Percentiles rank a stretch among this genome's conserved stretches.
Evolutionary conservation across 2,797 vertebrate species (phyloP).

Genomic region (Peromyscus nudipes): DNA sequence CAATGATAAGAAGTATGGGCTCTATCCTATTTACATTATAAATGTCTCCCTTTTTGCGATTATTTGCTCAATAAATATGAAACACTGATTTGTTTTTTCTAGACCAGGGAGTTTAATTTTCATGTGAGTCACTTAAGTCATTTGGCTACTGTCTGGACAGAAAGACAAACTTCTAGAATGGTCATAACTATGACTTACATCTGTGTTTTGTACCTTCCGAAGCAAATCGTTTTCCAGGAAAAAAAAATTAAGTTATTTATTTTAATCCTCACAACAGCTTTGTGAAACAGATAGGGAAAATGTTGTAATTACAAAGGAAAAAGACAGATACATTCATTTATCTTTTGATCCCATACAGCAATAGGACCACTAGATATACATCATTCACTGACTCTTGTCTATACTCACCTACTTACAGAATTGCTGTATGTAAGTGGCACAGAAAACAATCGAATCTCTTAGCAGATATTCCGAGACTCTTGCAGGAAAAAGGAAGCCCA

Average conservation of each 20-base stretch:
- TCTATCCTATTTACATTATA: not conserved
- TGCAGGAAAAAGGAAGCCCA: not conserved
- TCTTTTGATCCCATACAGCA: not conserved
- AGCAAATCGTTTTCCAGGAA: slow-evolving; percentile 25
- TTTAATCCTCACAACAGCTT: slow-evolving; percentile 19
- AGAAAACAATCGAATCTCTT: not conserved
- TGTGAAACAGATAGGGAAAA: not conserved
- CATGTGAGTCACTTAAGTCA: slow-evolving; percentile 13
- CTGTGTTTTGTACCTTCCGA: slow-evolving; percentile 60
- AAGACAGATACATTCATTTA: not conserved
- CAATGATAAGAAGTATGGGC: not conserved
- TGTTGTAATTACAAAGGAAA: slow-evolving; percentile 15
- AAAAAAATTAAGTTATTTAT: slow-evolving; percentile 8
- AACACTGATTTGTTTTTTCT: slow-evolving; percentile 1
- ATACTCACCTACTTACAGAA: not conserved
- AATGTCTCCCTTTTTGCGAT: slow-evolving; percentile 1
- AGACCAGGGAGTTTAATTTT: slow-evolving; percentile 48
- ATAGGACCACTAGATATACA: not conserved
- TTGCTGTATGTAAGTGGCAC: not conserved
- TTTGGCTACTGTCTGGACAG: not conserved
- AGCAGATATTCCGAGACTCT: slow-evolving; percentile 2
- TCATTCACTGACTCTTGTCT: not conserved
- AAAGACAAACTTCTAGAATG: slow-evolving; percentile 38
- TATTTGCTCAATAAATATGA: slow-evolving; percentile 40
- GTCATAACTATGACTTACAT: slow-evolving; percentile 17